These are phyloP conservation scores for Zapornia atra DNA, from an alignment of 2,113 vertebrate species.

Conservation along the genomic window DNA sequence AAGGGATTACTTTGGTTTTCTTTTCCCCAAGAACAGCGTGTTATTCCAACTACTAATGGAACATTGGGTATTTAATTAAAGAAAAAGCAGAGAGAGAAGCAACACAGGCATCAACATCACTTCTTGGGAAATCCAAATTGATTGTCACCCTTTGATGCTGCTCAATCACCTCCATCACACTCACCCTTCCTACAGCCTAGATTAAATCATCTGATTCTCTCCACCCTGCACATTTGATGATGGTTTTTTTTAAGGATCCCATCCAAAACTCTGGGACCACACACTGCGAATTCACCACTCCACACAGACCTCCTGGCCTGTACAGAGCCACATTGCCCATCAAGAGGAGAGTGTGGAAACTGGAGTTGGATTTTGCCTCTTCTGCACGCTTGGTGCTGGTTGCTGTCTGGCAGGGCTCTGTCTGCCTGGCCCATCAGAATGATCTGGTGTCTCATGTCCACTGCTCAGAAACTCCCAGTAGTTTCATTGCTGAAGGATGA, in stretches of 20 bases:
- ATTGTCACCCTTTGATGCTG: conserved; percentile 67
- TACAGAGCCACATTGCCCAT: neutral
- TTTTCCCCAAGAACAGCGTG: conserved; percentile 51
- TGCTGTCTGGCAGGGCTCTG: neutral
- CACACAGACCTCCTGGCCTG: neutral
- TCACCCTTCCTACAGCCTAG: conserved; percentile 44
- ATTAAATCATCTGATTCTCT: conserved; percentile 43
- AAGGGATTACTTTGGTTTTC: conserved; percentile 64
- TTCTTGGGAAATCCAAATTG: conserved; percentile 64
- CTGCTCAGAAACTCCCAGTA: neutral
- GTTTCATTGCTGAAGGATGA: neutral
- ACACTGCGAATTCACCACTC: rapidly evolving
- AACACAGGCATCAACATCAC: conserved; percentile 51
- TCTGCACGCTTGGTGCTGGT: neutral
- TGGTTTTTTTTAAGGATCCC: neutral
- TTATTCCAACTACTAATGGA: conserved; percentile 64
- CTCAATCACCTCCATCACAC: conserved; percentile 63
- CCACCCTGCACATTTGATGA: neutral
- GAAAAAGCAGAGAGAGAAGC: conserved; percentile 52
- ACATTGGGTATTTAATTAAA: conserved; percentile 61
- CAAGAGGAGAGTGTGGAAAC: neutral
- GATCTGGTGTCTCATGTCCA: neutral
- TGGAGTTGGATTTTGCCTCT: neutral
- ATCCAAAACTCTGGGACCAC: neutral
- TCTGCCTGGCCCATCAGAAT: neutral